These are phyloP conservation scores for Ennomos fuscantarius DNA, from an alignment of 2,888 invertebrate genomes.

Conservation along the genomic window DNA sequence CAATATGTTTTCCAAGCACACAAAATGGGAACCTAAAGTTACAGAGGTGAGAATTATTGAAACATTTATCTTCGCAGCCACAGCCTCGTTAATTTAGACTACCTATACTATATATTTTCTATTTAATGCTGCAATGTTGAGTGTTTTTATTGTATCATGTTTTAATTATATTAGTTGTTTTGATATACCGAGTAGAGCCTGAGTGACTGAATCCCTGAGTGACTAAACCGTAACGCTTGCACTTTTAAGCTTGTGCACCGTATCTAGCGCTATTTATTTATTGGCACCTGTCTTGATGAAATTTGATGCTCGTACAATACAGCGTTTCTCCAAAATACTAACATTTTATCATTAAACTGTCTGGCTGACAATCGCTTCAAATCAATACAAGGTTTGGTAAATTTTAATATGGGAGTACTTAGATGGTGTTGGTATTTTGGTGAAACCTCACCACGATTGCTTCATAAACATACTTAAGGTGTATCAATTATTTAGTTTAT, in stretches of 20 bases:
- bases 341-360: slow-evolving; percentile 66
- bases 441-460: slow-evolving; percentile 67
- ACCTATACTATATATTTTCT: slow-evolving; percentile 21
- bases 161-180: slow-evolving; percentile 35
- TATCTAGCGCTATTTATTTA: slow-evolving; percentile 55
- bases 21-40: slow-evolving; percentile 69
- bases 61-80: slow-evolving; percentile 22
- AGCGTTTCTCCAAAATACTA: slow-evolving; percentile 83
- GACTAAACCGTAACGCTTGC: slow-evolving; percentile 65
- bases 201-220: slow-evolving; percentile 41
- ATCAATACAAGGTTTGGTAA: slow-evolving; percentile 65
- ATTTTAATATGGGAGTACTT: slow-evolving; percentile 58
- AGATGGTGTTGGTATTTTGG: slow-evolving; percentile 85
- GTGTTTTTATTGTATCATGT: slow-evolving; percentile 7
- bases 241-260: slow-evolving; percentile 71
- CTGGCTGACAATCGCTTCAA: slow-evolving; percentile 57
- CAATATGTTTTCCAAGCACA: slow-evolving; percentile 81
- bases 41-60: slow-evolving; percentile 69
- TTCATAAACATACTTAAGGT: slow-evolving; percentile 67
- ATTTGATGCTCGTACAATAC: slow-evolving; percentile 35
- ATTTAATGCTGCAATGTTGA: slow-evolving; percentile 20
- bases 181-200: slow-evolving; percentile 37
- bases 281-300: slow-evolving; percentile 56
- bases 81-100: slow-evolving; percentile 30
- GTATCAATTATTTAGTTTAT: slow-evolving; percentile 5